A percentile compares a stretch with the other conserved stretches of the same genome.
These are phyloP conservation scores for Leucopternis melanops DNA, from an alignment of 2,113 vertebrate species.

Conservation along the genomic window DNA sequence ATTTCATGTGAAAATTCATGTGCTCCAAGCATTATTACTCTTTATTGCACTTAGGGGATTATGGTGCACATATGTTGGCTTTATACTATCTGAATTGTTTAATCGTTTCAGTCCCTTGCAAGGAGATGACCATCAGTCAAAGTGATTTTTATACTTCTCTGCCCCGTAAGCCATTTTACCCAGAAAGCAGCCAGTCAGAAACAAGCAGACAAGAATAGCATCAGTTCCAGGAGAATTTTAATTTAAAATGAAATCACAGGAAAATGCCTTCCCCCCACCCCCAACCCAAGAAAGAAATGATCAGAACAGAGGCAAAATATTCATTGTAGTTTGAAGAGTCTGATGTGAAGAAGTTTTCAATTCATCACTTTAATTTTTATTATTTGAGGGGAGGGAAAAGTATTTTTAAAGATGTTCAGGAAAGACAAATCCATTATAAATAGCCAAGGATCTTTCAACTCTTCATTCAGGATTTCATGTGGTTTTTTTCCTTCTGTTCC, in stretches of 20 bases:
- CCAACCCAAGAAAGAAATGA: neutral
- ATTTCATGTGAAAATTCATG: neutral
- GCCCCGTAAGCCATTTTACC: neutral
- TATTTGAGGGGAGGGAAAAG: neutral
- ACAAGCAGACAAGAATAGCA: neutral
- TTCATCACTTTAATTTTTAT: neutral
- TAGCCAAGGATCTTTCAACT: neutral
- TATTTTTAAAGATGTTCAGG: neutral
- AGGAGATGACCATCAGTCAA: neutral
- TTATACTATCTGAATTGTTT: neutral
- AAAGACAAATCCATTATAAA: neutral
- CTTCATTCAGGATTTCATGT: neutral
- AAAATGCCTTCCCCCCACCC: neutral
- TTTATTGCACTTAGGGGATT: neutral
- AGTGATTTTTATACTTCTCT: neutral
- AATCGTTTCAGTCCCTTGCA: neutral
- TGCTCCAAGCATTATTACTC: neutral
- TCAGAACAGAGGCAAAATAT: neutral
- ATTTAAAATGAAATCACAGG: neutral
- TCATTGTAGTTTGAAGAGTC: neutral
- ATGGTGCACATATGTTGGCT: neutral
- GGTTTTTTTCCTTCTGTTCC: neutral
- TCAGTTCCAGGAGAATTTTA: neutral
- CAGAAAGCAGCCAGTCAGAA: neutral
- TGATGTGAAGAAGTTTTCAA: neutral